A percentile compares a stretch with the other conserved stretches of the same genome.
These are phyloP conservation scores for Anhinga anhinga DNA, from an alignment of 2,113 vertebrate genomes.

Conservation along the genomic window DNA sequence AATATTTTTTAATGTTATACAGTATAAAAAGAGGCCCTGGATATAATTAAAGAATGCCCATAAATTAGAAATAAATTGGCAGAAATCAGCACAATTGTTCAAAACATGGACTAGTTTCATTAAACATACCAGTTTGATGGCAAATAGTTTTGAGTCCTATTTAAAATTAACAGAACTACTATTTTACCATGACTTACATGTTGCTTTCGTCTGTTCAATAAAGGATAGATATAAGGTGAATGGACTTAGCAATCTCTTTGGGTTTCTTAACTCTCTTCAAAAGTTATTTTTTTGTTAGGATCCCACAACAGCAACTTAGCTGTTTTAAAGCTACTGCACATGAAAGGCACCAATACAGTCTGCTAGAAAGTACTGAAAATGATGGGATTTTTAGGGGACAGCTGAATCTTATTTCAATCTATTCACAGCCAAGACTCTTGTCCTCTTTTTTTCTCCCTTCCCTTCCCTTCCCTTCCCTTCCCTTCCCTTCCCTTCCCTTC, in stretches of 20 bases:
- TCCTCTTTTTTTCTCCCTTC: neutral
- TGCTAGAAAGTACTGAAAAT: neutral
- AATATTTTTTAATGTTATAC: conserved; percentile 61
- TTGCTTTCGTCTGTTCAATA: neutral
- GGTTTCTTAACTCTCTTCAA: neutral
- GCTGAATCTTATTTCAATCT: neutral
- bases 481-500: too few relatives aligned
- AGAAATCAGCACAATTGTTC: conserved; percentile 51
- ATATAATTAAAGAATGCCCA: conserved; percentile 50
- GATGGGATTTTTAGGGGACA: neutral
- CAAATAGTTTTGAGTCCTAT: neutral
- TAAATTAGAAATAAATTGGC: conserved; percentile 64
- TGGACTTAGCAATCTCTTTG: neutral
- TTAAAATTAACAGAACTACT: conserved; percentile 30
- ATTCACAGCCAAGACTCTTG: neutral
- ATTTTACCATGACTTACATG: neutral
- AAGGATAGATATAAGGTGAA: neutral
- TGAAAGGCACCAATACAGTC: neutral
- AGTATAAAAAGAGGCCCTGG: conserved; percentile 41
- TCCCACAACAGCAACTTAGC: neutral
- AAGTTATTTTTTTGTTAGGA: neutral
- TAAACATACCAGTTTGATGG: conserved; percentile 16
- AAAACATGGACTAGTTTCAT: neutral
- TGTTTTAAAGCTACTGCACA: neutral
- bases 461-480: too few relatives aligned